Conservation (phyloP, 2,797 vertebrate genomes). For the Halcyon leucocephala region DNA sequence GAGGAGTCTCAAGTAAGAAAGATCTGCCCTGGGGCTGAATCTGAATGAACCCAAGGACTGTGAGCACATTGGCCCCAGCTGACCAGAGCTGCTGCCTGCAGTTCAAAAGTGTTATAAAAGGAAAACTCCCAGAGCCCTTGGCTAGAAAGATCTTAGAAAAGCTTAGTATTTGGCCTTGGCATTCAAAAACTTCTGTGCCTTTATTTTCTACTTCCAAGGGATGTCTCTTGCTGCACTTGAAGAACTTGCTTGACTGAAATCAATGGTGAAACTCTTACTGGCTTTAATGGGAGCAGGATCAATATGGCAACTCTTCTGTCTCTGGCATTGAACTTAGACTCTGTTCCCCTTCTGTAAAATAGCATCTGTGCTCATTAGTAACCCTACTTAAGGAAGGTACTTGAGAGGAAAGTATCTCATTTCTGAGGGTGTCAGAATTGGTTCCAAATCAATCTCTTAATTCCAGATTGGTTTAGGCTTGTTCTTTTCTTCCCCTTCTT, state of each 20-base stretch:
- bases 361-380: neutral
- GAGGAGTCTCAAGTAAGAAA: neutral
- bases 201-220: neutral
- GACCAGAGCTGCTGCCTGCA: neutral
- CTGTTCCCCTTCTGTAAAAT: neutral
- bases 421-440: neutral
- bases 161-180: neutral
- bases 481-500: neutral
- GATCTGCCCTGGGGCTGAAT: neutral
- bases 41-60: neutral
- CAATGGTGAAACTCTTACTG: constrained; percentile 4
- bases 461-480: accelerated
- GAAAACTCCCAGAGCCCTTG: neutral
- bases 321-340: neutral
- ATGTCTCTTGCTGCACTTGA: neutral
- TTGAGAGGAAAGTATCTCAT: neutral
- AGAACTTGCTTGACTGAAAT: neutral
- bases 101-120: constrained; percentile 5
- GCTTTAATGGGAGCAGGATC: neutral
- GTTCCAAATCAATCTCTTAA: neutral
- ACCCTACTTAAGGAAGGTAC: neutral
- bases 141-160: neutral
- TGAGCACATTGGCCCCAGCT: neutral
- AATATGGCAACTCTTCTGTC: neutral
- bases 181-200: neutral